phyloP scores from a whole-genome alignment of 1,140 invertebrate species.

The Bombus waltoni region DNA sequence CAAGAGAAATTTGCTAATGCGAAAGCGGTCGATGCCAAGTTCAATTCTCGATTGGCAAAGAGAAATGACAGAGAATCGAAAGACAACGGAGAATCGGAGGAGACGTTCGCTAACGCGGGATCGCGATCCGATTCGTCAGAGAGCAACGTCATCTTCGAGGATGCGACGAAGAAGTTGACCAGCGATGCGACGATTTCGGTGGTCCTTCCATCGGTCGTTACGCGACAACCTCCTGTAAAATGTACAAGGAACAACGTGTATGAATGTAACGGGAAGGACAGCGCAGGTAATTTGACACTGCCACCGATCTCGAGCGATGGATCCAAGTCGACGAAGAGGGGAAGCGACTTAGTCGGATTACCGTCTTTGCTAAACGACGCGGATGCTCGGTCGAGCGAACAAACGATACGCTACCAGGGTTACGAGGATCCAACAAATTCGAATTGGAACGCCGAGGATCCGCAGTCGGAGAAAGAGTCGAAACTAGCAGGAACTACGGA shows the following conservation, averaged over 20 bases:
- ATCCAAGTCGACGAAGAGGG: slow-evolving; percentile 65
- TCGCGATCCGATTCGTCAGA: slow-evolving; percentile 27
- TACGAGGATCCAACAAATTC: not conserved
- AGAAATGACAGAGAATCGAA: slow-evolving; percentile 8
- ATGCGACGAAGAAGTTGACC: not conserved
- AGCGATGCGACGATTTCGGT: not conserved
- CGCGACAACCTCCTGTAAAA: slow-evolving; percentile 65
- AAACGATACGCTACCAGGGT: too few species aligned
- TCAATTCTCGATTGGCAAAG: not conserved
- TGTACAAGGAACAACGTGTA: slow-evolving; percentile 50
- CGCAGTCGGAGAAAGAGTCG: not conserved
- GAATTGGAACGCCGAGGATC: not conserved
- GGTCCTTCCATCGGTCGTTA: slow-evolving; percentile 64
- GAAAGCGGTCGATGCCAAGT: not conserved
- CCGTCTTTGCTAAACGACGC: slow-evolving; percentile 67
- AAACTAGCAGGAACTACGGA: too few species aligned
- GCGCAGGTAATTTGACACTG: slow-evolving; percentile 67
- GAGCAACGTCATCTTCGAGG: slow-evolving; percentile 33
- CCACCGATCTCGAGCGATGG: slow-evolving; percentile 77
- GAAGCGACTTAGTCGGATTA: slow-evolving; percentile 65
- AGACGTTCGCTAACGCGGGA: not conserved
- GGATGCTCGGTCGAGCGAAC: slow-evolving; percentile 10
- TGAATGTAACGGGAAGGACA: slow-evolving; percentile 22
- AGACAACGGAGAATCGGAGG: slow-evolving; percentile 2
- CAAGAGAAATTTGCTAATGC: not conserved